Percentiles rank a stretch among this genome's conserved stretches.
phyloP scores from a whole-genome alignment of 2,113 vertebrate species.

The Motacilla tschutschensis region DNA sequence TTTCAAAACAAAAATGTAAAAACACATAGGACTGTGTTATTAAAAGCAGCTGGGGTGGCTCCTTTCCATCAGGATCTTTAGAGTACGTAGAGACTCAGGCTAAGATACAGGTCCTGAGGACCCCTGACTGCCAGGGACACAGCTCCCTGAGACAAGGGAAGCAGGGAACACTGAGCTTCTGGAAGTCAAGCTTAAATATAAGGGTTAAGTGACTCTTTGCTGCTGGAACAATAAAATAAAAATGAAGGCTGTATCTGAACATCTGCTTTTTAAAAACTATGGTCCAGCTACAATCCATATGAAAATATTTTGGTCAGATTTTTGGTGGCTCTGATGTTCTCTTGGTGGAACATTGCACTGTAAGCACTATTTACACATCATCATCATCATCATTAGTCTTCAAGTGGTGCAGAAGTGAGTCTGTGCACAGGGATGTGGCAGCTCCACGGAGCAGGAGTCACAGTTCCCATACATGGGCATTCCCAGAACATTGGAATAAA shows the following conservation, averaged over 20 bases:
- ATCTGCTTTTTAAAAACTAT: not conserved
- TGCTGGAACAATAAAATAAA: not conserved
- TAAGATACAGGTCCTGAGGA: slow-evolving; percentile 2
- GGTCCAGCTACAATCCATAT: not conserved
- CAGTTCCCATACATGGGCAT: slow-evolving; percentile 34
- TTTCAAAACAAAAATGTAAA: slow-evolving; percentile 37
- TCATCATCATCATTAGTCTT: not conserved
- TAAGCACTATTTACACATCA: not conserved
- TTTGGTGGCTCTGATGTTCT: slow-evolving; percentile 2
- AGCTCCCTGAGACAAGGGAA: not conserved
- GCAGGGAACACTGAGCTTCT: not conserved
- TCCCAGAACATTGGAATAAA: not conserved
- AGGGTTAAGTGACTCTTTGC: not conserved
- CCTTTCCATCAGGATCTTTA: slow-evolving; percentile 38
- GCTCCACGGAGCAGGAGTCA: not conserved
- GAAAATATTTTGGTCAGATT: not conserved
- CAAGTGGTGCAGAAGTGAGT: not conserved
- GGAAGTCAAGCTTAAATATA: not conserved
- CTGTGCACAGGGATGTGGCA: not conserved
- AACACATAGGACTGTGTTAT: not conserved
- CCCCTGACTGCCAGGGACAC: not conserved
- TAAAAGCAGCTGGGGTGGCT: slow-evolving; percentile 43
- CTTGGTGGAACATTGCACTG: not conserved
- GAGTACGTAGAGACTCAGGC: not conserved
- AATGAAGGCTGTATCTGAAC: not conserved